Base-by-base conservation (phyloP, 2,888 invertebrate genomes). In the Prosopocoilus inquinatus region DNA sequence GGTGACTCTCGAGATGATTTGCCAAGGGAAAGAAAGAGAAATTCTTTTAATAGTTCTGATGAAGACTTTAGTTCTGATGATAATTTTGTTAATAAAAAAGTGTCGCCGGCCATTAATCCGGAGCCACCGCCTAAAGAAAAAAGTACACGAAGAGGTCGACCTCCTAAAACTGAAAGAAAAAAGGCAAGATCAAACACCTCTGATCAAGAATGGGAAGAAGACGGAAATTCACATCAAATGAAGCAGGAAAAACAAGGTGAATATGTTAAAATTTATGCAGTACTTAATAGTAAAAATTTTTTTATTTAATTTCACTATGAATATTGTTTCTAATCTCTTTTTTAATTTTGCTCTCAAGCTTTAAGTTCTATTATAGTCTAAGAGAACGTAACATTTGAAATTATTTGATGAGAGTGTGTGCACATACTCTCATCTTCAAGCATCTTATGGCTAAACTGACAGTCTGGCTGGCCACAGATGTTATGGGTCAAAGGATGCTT, bases 11-110 rank as follows among this genome's bases (percentile, higher is more conserved):
- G 84, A 70, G 86, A 89, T 63, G 89, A 89, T 71, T 89, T 88
- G 64, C 87, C 87, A 53, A 89, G 89, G 71, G 87, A 88, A 67
- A 77, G 88, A 55, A 88, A 88, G 74, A 82, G 84, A 66, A 83
- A 84, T 67, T 78, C 75, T 50, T 87, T 87, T 64, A 86, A 87
- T 64, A 84, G 84, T 69, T 86, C 86, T 57, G 88, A 88, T 65
- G 81, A 83, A 62, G 82, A 83, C 9, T 84, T 84, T 67, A 85
- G 85, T 52, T 80, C 79, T 36, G 85, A 86, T 57, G 81, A 81
- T 62, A 79, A 79, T 63, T 79, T 80, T 54, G 74, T 76, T 77
- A 79, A 63, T 78, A 81, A 72, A 78, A 82, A 65, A 72, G 75
- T 67, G 53, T 66, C 32, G 66, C 72, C 47, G 67, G 67, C 48